Conservation (phyloP, 1,140 invertebrate genomes). For the Drosophila bocqueti region DNA sequence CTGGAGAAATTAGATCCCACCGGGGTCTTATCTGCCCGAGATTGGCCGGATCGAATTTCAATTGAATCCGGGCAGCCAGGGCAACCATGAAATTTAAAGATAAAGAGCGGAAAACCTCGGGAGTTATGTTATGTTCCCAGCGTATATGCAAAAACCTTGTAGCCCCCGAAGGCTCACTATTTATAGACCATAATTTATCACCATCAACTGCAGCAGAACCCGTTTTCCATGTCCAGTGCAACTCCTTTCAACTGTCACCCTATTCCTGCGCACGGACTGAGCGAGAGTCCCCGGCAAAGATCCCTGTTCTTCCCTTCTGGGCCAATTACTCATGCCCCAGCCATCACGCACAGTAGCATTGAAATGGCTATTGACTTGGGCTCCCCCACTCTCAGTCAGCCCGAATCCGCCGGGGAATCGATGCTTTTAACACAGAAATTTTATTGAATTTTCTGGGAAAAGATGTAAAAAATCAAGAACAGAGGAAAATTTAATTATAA, state of each 20-base stretch:
- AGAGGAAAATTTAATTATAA: constrained; percentile 68
- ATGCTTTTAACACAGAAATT: constrained; percentile 41
- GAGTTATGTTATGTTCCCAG: constrained; percentile 46
- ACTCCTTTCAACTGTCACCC: constrained; percentile 21
- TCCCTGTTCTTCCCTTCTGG: constrained; percentile 18
- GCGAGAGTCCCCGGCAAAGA: not conserved
- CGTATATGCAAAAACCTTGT: constrained; percentile 46
- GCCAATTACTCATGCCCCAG: constrained; percentile 60
- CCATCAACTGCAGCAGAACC: constrained; percentile 58
- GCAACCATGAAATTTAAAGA: constrained; percentile 37
- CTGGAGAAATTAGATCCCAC: constrained; percentile 34
- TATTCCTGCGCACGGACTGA: not conserved
- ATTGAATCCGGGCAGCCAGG: constrained; percentile 19
- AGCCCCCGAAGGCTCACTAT: constrained; percentile 13
- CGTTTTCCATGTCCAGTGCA: constrained; percentile 44
- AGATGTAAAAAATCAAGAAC: constrained; percentile 61
- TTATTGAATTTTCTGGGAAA: constrained; percentile 78
- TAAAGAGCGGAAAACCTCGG: constrained; percentile 22
- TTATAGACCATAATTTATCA: constrained; percentile 75
- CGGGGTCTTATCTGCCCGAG: constrained; percentile 31
- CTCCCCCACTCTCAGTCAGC: not conserved
- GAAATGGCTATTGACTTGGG: constrained; percentile 50
- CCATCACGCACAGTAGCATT: constrained; percentile 59
- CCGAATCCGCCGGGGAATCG: constrained; percentile 11
- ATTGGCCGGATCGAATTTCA: constrained; percentile 45